phyloP scores from a whole-genome alignment of 2,888 invertebrate genomes.

The Erpobdella octoculata region DNA sequence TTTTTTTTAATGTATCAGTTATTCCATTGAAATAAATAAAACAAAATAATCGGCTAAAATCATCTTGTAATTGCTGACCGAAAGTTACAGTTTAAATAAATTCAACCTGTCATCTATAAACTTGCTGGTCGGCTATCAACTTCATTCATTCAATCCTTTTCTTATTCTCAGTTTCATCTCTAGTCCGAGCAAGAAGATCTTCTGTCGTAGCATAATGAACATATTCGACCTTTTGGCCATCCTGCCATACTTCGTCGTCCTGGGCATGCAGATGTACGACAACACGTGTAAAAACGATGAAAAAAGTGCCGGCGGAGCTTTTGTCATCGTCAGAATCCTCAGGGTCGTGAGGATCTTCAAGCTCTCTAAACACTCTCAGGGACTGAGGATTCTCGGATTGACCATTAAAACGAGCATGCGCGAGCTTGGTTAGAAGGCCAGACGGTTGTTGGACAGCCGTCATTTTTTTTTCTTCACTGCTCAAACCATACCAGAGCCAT shows the following conservation, averaged over 20 bases:
- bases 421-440: constrained; percentile 41
- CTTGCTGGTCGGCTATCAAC: not conserved
- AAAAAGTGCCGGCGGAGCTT: constrained; percentile 39
- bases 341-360: constrained; percentile 49
- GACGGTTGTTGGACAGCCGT: no score
- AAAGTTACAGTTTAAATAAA: no score
- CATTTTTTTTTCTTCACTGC: no score
- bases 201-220: constrained; percentile 45
- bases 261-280: constrained; percentile 39
- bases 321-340: constrained; percentile 44
- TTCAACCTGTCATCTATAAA: no score
- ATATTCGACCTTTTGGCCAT: constrained; percentile 50
- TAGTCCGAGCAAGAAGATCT: constrained; percentile 44
- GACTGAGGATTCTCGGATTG: constrained; percentile 47
- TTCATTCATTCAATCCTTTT: not conserved
- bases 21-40: not conserved
- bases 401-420: constrained; percentile 46
- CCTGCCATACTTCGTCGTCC: constrained; percentile 47
- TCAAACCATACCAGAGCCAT: no score
- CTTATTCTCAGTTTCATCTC: constrained; percentile 36
- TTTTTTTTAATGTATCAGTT: no score
- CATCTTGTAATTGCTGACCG: no score
- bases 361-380: constrained; percentile 49
- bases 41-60: not conserved
- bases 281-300: constrained; percentile 40